Evolutionary conservation across 2,888 invertebrate species (phyloP), one percentile per base, ranked within the genome.

Genomic region (Mythimna ferrago): DNA sequence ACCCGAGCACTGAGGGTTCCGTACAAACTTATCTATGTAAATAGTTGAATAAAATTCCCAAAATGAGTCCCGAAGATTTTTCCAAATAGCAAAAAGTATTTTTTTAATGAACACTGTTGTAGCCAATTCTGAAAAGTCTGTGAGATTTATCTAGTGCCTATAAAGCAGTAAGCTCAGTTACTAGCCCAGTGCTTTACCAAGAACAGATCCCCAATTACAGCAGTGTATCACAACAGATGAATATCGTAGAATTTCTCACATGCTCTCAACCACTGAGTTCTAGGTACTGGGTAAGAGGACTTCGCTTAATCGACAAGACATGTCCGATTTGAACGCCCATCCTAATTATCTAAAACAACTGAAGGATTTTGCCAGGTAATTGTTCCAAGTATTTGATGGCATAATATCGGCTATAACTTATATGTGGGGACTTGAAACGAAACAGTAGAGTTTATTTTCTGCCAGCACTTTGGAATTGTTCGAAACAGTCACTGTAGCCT

Each of bases 181-280:
- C 38, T 38, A 62, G 6, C 7, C 32, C 26, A 32, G 21, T 41
- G 44, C 44, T 62, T 63, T 71, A 53, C 71, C 19, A 6, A 3
- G 16, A 62, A 62, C 41, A 5, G 10, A 35, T 41, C 32, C 48
- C 56, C 61, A 78, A 26, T 60, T 41, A 60, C 26, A 53, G 16
- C 35, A 21, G 6, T 14, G 41, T 35, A 60, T 48, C 61, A 14
- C 11, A 16, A 11, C 19, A 16, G 62, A 71, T 62, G 69, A 70
- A 51, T 44, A 35, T 62, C 35, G 0, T 26, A 35, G 32, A 35
- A 58, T 75, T 78, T 77, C 74, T 69, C 78, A 77, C 69, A 77
- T 48, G 19, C 26, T 38, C 60, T 67, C 60, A 54, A 77, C 53
- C n/a, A 54, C 11, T 48, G 10, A 21, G 48, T 51, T 69, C 71